These are phyloP conservation scores for Gymnothorax javanicus DNA, from an alignment of 2,797 vertebrate genomes.

Conservation along the genomic window DNA sequence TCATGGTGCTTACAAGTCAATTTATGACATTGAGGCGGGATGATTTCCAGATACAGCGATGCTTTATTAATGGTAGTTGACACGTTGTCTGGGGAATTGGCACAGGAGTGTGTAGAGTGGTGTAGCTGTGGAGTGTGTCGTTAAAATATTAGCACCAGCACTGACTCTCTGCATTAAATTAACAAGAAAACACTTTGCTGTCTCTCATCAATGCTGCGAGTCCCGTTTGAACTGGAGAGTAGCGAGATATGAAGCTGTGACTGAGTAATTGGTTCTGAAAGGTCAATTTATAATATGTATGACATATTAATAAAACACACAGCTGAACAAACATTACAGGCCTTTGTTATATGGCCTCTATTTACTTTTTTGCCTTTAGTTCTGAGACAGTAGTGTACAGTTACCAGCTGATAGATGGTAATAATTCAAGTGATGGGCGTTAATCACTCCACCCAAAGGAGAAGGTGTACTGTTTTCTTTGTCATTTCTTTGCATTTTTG, in stretches of 20 bases:
- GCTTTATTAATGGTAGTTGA: conserved; percentile 48
- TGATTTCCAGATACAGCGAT: conserved; percentile 43
- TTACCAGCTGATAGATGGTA: conserved; percentile 55
- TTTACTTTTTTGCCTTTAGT: too few species aligned
- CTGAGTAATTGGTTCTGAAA: background rate
- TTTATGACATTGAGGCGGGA: conserved; percentile 44
- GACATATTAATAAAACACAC: conserved; percentile 6
- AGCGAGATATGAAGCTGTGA: conserved; percentile 22
- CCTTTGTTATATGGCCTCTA: background rate
- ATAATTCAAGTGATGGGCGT: conserved; percentile 60
- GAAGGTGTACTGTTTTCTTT: too few species aligned
- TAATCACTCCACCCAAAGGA: conserved; percentile 43
- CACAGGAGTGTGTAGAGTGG: conserved; percentile 8
- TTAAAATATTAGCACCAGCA: conserved; percentile 31
- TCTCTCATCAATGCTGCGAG: conserved; percentile 22
- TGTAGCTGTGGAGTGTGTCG: background rate
- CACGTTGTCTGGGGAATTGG: conserved; percentile 24
- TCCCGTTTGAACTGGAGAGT: conserved; percentile 27
- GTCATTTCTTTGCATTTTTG: too few species aligned
- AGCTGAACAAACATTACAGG: background rate
- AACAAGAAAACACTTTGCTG: conserved; percentile 18
- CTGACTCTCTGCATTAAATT: conserved; percentile 29
- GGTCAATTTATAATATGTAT: background rate
- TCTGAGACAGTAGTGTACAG: conserved; percentile 31
- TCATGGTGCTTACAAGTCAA: conserved; percentile 50